A percentile compares a stretch with the other conserved stretches of the same genome.
phyloP scores from a whole-genome alignment of 1,140 invertebrate species.

The Spodoptera frugiperda region DNA sequence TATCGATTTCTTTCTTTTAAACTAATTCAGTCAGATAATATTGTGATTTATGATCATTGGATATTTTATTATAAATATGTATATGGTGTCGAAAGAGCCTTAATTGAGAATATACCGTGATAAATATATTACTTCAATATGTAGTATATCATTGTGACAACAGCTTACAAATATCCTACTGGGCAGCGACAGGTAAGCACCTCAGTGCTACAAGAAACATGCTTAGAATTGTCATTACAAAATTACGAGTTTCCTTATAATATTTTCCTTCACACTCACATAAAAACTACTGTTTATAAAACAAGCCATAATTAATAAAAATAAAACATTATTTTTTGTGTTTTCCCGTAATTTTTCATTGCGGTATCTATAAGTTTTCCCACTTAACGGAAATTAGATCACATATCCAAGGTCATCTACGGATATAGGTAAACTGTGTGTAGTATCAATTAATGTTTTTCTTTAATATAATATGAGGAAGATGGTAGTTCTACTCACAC shows the following conservation, averaged over 20 bases:
- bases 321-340: too few species aligned
- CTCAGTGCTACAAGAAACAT: background rate
- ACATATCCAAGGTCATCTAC: too few species aligned
- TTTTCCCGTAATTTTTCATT: too few species aligned
- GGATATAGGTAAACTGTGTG: too few species aligned
- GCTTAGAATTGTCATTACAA: conserved; percentile 10
- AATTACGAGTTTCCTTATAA: conserved; percentile 11
- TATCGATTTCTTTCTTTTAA: background rate
- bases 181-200: background rate
- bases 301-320: too few species aligned
- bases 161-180: background rate
- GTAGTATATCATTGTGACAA: background rate
- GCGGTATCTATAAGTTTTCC: too few species aligned
- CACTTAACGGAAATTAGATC: too few species aligned
- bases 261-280: conserved; percentile 5
- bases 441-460: too few species aligned
- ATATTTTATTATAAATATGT: background rate
- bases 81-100: background rate
- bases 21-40: background rate
- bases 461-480: too few species aligned
- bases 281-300: background rate
- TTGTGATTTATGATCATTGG: too few species aligned
- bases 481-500: too few species aligned
- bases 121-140: conserved; percentile 10
- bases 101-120: background rate